A percentile compares a stretch with the other conserved stretches of the same genome.
phyloP scores from a whole-genome alignment of 1,140 invertebrate species.

The Platyscapa corneri region DNA sequence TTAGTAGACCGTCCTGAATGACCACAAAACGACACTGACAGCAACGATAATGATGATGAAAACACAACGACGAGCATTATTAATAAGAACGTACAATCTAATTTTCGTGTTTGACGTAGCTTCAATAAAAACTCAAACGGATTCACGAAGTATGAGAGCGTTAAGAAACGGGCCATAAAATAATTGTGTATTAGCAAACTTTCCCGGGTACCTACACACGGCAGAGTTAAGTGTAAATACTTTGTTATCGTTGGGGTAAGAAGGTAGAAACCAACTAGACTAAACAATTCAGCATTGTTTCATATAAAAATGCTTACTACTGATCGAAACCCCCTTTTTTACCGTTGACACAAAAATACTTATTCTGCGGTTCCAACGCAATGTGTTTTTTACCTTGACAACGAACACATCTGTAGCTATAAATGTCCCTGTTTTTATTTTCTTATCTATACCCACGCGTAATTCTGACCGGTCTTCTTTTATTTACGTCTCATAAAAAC shows the following conservation, averaged over 20 bases:
- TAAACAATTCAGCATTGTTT: background rate
- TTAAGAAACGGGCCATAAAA: slow-evolving; percentile 2
- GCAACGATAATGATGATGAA: slow-evolving; percentile 5
- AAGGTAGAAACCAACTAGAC: background rate
- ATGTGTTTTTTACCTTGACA: slow-evolving; percentile 27
- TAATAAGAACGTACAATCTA: background rate
- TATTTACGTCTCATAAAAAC: background rate
- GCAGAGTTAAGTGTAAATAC: slow-evolving; percentile 33
- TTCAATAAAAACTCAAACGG: background rate
- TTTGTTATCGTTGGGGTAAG: slow-evolving; percentile 27
- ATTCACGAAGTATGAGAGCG: background rate
- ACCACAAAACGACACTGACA: slow-evolving; percentile 14
- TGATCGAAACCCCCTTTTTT: background rate
- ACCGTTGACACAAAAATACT: background rate
- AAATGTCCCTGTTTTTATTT: background rate
- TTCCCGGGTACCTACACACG: background rate
- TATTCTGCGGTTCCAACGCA: background rate
- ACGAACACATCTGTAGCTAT: background rate
- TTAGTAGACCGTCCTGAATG: slow-evolving; percentile 19
- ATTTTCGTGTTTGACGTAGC: background rate
- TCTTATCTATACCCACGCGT: background rate
- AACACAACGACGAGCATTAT: background rate
- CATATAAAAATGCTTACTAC: background rate
- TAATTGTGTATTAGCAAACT: background rate
- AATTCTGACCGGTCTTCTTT: no score